phyloP scores from a whole-genome alignment of 1,140 invertebrate genomes.

The Drosophila lini region DNA sequence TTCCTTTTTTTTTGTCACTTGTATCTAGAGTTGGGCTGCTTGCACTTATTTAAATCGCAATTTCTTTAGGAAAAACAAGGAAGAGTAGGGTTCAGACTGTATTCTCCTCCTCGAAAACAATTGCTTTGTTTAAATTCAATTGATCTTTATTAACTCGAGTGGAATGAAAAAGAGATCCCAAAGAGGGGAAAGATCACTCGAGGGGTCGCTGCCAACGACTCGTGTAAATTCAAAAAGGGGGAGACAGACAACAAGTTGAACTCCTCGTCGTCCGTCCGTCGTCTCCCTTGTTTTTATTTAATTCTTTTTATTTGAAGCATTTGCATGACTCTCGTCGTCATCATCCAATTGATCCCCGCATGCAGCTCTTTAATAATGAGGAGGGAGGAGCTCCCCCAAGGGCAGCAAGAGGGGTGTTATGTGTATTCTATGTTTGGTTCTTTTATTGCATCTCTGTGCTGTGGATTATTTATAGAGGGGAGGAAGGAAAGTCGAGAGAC shows the following conservation, averaged over 20 bases:
- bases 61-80: constrained; percentile 6
- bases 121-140: constrained; percentile 81
- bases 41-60: constrained; percentile 52
- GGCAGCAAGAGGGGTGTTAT: not conserved
- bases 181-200: constrained; percentile 36
- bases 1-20: constrained; percentile 84
- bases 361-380: constrained; percentile 13
- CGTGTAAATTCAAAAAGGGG: constrained; percentile 55
- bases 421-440: constrained; percentile 26
- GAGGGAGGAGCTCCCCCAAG: not conserved
- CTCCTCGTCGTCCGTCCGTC: not conserved
- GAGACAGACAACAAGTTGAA: constrained; percentile 29
- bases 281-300: constrained; percentile 37
- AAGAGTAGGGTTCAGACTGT: not conserved
- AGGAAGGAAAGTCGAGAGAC: not conserved
- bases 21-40: constrained; percentile 31
- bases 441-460: constrained; percentile 30
- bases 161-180: not conserved
- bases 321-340: constrained; percentile 69
- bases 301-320: constrained; percentile 52
- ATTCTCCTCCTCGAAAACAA: constrained; percentile 15
- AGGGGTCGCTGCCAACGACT: constrained; percentile 54
- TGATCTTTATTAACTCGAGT: constrained; percentile 74
- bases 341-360: constrained; percentile 67
- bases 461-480: constrained; percentile 46